A percentile compares a stretch with the other conserved stretches of the same genome.
Evolutionary conservation across 2,797 vertebrate genomes (phyloP).

Genomic region (Craterocephalus amniculus): DNA sequence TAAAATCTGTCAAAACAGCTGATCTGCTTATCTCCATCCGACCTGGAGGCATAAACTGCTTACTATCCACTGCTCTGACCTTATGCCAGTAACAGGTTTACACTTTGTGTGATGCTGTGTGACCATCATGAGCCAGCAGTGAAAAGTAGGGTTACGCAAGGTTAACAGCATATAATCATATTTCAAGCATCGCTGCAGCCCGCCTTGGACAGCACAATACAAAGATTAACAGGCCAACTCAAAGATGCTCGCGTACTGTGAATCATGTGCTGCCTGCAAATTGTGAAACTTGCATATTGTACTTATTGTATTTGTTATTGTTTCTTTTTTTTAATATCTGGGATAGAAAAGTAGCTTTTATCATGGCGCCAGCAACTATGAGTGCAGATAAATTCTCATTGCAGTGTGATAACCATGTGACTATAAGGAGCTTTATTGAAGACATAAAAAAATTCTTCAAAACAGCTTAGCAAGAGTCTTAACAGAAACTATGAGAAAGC

Average conservation of each 20-base stretch:
- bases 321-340: slow-evolving; percentile 7
- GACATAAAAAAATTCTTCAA: not conserved
- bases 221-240: not conserved
- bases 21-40: slow-evolving; percentile 73
- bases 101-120: slow-evolving; percentile 35
- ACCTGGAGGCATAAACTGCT: slow-evolving; percentile 66
- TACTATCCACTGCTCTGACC: slow-evolving; percentile 52
- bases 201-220: not conserved
- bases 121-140: slow-evolving; percentile 24
- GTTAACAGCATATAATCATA: slow-evolving; percentile 13
- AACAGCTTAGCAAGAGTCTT: not conserved
- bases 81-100: slow-evolving; percentile 62
- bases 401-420: not conserved
- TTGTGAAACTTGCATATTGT: not conserved
- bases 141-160: slow-evolving; percentile 9
- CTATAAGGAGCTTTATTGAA: not conserved
- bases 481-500: not conserved
- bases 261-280: too few species aligned
- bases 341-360: not conserved
- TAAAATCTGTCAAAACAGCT: slow-evolving; percentile 69
- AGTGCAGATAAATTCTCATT: not conserved
- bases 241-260: not conserved
- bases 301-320: slow-evolving; percentile 1
- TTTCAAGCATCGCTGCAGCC: slow-evolving; percentile 12
- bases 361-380: not conserved